Evolutionary conservation across 2,797 vertebrate genomes (phyloP).

Genomic region (Urosaurus nigricauda): DNA sequence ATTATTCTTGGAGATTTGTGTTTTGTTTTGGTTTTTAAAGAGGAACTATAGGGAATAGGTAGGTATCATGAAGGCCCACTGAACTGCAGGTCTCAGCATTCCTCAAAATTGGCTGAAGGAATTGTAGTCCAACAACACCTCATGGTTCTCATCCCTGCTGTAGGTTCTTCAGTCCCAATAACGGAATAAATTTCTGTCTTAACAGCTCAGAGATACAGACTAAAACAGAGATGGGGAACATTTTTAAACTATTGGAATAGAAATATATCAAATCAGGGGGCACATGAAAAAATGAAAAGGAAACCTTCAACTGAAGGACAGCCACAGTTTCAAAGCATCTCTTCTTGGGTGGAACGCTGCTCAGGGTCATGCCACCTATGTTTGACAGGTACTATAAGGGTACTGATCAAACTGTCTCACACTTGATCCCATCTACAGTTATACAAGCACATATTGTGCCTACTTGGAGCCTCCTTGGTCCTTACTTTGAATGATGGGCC

Average conservation of each 20-base stretch:
- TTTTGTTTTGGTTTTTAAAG: no score
- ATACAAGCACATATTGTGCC: neutral
- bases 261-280: neutral
- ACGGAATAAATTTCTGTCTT: neutral
- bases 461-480: neutral
- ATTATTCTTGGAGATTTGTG: no score
- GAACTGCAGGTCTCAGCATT: no score
- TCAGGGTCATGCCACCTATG: neutral
- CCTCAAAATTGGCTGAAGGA: no score
- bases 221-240: neutral
- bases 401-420: neutral
- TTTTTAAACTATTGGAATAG: neutral
- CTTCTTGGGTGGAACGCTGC: neutral
- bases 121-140: no score
- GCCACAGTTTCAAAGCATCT: neutral
- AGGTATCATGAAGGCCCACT: no score
- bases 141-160: neutral
- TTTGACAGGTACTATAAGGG: neutral
- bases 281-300: neutral
- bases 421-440: neutral
- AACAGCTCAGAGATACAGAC: neutral
- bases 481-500: neutral
- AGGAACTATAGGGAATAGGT: no score
- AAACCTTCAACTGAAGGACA: no score
- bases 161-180: neutral